Conservation (phyloP, 92 coral and sea anemone genomes). For the Palythoa heliodiscus region DNA sequence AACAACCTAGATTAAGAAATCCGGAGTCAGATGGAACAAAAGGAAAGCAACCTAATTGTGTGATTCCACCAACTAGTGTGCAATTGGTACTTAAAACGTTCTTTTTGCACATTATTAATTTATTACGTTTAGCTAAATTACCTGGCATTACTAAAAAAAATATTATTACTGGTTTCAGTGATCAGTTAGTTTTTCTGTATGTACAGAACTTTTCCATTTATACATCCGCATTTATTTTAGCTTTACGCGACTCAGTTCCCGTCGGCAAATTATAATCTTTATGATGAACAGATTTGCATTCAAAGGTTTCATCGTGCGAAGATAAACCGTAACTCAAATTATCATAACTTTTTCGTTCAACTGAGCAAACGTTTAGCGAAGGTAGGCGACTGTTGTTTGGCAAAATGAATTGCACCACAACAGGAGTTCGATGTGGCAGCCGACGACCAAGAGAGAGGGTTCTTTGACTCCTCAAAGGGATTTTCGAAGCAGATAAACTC, state of each 20-base stretch:
- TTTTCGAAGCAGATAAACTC: conserved; percentile 35
- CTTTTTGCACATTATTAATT: too few relatives aligned
- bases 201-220: too few relatives aligned
- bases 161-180: too few relatives aligned
- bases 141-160: too few relatives aligned
- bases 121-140: too few relatives aligned
- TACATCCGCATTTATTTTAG: neutral
- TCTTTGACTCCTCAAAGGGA: conserved; percentile 8
- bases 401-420: conserved; percentile 23
- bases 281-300: conserved; percentile 1
- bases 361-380: neutral
- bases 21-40: too few relatives aligned
- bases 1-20: too few relatives aligned
- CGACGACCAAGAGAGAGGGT: neutral
- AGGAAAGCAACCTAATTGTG: too few relatives aligned
- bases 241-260: conserved; percentile 20
- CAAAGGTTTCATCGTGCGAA: neutral
- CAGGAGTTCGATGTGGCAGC: neutral
- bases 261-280: conserved; percentile 8
- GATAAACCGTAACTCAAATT: neutral
- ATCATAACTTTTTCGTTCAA: neutral
- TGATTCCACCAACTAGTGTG: too few relatives aligned
- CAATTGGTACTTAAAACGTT: too few relatives aligned
- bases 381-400: conserved; percentile 29
- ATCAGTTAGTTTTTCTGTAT: too few relatives aligned